Evolutionary conservation across 2,113 vertebrate genomes (phyloP).

Genomic region (Smithornis capensis): DNA sequence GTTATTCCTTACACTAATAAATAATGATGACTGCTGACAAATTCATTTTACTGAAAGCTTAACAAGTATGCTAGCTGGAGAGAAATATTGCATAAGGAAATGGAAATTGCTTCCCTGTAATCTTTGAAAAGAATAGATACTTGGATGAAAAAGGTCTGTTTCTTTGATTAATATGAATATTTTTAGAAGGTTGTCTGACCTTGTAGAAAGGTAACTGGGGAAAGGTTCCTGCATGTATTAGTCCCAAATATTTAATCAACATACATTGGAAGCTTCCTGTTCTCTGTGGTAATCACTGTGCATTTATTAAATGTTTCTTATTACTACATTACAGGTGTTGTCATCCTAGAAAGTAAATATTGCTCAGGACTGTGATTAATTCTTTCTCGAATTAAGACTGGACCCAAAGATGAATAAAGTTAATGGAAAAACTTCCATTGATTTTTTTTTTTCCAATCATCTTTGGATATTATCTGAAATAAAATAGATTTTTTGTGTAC

Average conservation of each 20-base stretch:
- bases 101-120: background rate
- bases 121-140: background rate
- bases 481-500: background rate
- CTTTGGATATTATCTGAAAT: background rate
- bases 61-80: background rate
- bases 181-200: background rate
- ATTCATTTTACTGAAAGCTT: background rate
- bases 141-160: background rate
- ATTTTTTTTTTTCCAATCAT: background rate
- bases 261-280: background rate
- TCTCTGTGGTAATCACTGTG: background rate
- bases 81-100: background rate
- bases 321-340: background rate
- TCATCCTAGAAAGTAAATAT: constrained; percentile 30
- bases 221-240: background rate
- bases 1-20: background rate
- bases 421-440: constrained; percentile 20
- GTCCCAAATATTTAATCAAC: background rate
- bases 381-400: background rate
- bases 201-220: background rate
- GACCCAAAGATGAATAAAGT: background rate
- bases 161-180: background rate
- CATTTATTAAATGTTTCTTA: constrained; percentile 10
- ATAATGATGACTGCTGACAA: background rate
- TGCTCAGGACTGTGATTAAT: background rate